Evolutionary conservation across 2,113 vertebrate species (phyloP).

Genomic region (Andinoacara biseriatus): DNA sequence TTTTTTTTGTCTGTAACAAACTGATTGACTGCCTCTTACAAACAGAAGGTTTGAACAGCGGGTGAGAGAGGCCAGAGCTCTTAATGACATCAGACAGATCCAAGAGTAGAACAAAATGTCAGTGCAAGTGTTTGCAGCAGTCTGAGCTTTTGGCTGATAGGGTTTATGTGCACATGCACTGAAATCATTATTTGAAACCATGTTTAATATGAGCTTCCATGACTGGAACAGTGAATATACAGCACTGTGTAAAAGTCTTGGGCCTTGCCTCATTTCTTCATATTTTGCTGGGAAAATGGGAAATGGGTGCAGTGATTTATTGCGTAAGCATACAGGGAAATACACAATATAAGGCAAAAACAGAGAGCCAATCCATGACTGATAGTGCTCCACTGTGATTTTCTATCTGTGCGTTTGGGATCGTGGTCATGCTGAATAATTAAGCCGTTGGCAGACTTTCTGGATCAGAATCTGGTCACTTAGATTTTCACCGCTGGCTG

Average conservation of each 20-base stretch:
- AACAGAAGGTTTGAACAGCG: background rate
- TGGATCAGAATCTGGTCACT: background rate
- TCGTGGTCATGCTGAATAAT: background rate
- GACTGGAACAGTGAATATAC: background rate
- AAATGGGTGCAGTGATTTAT: background rate
- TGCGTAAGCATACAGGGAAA: background rate
- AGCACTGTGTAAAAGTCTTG: background rate
- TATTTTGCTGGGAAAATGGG: background rate
- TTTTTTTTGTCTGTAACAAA: background rate
- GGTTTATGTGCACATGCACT: too few relatives aligned
- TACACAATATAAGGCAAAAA: background rate
- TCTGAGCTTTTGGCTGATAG: too few relatives aligned
- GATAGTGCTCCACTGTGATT: background rate
- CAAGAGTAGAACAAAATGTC: too few relatives aligned
- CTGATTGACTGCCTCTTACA: background rate
- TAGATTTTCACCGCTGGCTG: background rate
- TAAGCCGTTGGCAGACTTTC: rapidly evolving
- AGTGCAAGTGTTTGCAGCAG: too few relatives aligned
- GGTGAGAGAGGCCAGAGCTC: background rate
- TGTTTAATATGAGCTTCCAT: too few relatives aligned
- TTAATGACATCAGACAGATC: too few relatives aligned
- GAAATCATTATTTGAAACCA: too few relatives aligned
- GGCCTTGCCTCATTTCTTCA: background rate
- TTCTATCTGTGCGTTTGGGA: background rate
- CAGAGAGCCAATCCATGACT: too few relatives aligned